phyloP scores from a whole-genome alignment of 92 coral and sea anemone genomes.

The Epizoanthus illoricatus region DNA sequence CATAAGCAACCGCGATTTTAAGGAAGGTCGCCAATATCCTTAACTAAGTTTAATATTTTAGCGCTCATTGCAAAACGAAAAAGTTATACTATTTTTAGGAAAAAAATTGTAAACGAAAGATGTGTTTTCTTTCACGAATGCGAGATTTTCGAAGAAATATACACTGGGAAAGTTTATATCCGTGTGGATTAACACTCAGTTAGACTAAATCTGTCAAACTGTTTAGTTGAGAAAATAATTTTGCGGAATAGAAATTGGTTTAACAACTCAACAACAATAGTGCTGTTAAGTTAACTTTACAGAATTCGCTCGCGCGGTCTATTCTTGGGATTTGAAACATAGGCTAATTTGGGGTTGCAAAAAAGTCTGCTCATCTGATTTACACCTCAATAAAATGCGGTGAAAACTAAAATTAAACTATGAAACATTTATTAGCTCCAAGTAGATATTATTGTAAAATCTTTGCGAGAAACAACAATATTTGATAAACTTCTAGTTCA shows the following conservation, averaged over 20 bases:
- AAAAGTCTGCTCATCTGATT: constrained; percentile 36
- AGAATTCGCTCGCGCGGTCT: constrained; percentile 1
- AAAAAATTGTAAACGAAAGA: background rate
- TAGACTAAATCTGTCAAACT: background rate
- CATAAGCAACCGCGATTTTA: constrained; percentile 23
- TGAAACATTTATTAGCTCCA: constrained; percentile 56
- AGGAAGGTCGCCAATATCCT: constrained; percentile 26
- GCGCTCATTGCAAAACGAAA: background rate
- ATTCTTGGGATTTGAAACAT: constrained; percentile 1
- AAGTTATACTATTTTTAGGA: background rate
- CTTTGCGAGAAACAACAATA: constrained; percentile 38
- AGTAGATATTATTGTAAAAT: constrained; percentile 49
- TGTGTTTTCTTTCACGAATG: background rate
- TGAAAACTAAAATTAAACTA: constrained; percentile 49
- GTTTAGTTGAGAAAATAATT: background rate
- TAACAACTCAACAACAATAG: background rate
- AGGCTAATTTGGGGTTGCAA: constrained; percentile 28
- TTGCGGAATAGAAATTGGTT: background rate
- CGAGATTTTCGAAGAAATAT: background rate
- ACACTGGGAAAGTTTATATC: background rate
- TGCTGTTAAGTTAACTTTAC: background rate
- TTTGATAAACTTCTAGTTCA: constrained; percentile 25
- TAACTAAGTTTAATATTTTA: constrained; percentile 6
- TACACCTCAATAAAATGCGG: constrained; percentile 45
- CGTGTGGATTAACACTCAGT: background rate